Evolutionary conservation across 2,113 vertebrate genomes (phyloP).

Genomic region (Lophochroa leadbeateri): DNA sequence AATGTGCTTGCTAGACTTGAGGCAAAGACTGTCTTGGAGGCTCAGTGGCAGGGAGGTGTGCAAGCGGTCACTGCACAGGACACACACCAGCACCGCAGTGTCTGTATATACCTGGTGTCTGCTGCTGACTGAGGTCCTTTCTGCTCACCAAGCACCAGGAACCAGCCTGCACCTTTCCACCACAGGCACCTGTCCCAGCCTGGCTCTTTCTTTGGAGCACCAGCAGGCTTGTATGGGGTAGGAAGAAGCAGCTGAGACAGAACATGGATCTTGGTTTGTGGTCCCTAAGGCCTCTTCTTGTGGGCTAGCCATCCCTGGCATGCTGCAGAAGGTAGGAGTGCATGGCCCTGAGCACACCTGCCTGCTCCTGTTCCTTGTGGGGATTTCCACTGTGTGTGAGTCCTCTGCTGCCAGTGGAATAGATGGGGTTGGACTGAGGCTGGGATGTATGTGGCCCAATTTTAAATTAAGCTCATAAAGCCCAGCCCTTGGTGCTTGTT

Average conservation of each 20-base stretch:
- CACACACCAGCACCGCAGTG: not conserved
- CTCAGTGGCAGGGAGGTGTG: not conserved
- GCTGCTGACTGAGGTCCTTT: not conserved
- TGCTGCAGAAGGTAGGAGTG: not conserved
- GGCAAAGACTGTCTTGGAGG: not conserved
- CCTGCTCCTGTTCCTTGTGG: not conserved
- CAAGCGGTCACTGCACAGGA: not conserved
- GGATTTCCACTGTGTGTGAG: not conserved
- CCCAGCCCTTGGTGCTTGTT: not conserved
- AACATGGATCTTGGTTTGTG: not conserved
- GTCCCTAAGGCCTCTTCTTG: not conserved
- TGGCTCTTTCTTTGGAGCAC: not conserved
- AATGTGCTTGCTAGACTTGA: not conserved
- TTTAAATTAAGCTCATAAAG: not conserved
- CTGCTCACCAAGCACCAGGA: not conserved
- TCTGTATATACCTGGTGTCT: not conserved
- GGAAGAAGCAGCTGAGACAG: not conserved
- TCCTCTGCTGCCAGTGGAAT: not conserved
- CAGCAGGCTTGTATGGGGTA: not conserved
- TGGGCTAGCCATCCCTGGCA: not conserved
- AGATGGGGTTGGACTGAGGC: not conserved
- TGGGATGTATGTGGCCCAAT: not conserved
- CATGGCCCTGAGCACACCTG: accelerated
- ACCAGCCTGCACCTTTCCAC: not conserved
- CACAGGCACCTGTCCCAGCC: not conserved